Evolutionary conservation across 2,888 invertebrate species (phyloP), one percentile per base, ranked within the genome.

Genomic region (Harmothoe impar): DNA sequence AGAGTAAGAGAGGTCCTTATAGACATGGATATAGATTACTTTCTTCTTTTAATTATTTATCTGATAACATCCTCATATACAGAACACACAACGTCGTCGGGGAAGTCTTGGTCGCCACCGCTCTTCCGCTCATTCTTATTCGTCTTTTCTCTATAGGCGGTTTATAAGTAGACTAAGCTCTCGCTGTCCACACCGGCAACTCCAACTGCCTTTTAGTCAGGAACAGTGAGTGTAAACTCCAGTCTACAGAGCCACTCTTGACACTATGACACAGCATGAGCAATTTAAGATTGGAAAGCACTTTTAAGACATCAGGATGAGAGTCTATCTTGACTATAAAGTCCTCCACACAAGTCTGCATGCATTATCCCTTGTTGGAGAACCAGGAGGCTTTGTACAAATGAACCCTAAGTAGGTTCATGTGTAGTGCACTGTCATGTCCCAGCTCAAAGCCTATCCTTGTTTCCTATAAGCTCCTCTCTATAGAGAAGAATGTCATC

Each of bases 201-300:
- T 10, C 43, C 43, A 3, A 43, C 43, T 43, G 43, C 43, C n/a
- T 43, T 3, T 43, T 7, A 43, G 10, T 43, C 3, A 10, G 43
- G 43, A 43, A 43, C 43, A 43, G 43, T 43, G 43, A 10, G 43
- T 43, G 10, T 43, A 43, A 43, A n/a, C 43, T 10, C 5, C 43
- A 43, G 43, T 43, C 10, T 10, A 43, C 5, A 43, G 62, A n/a
- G 62, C 15, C 0, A 62, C n/a, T n/a, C 62, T 1, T 7, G 62
- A n/a, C 3, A 62, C n/a, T 72, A 25, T 72, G 72, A 72, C 72
- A 72, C 72, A 72, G 72, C 31, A 25, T 72, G 72, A 72, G 72
- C 72, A 72, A 72, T 12, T 72, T 29, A 72, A 25, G 72, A 7
- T 72, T 72, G 72, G 72, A 72, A 72, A 72, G 72, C 72, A 72